Conservation (phyloP, 2,113 vertebrate genomes). For the Pipra filicauda region DNA sequence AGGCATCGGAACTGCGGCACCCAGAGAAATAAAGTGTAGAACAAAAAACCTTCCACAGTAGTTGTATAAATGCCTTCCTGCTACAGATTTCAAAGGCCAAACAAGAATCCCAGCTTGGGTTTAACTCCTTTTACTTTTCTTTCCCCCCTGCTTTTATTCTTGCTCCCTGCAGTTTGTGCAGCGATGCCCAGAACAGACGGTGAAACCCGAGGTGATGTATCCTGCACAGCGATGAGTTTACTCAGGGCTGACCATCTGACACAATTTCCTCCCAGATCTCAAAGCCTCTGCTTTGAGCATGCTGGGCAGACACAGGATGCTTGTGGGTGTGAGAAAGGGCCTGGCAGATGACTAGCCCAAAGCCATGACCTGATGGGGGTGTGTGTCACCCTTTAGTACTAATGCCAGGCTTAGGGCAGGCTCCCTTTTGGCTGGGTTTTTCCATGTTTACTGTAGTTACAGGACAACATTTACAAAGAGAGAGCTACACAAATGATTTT, state of each 20-base stretch:
- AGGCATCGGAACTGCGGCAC: background rate
- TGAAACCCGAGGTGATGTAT: background rate
- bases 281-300: background rate
- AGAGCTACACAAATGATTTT: background rate
- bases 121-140: background rate
- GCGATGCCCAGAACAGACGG: background rate
- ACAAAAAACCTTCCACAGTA: background rate
- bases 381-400: background rate
- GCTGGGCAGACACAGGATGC: constrained; percentile 27
- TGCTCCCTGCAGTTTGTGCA: background rate
- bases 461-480: background rate
- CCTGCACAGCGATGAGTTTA: background rate
- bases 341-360: background rate
- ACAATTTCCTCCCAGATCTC: background rate
- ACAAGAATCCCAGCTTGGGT: background rate
- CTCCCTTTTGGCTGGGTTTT: background rate
- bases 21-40: background rate
- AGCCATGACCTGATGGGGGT: background rate
- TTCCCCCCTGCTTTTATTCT: background rate
- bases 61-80: background rate
- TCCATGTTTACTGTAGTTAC: constrained; percentile 29
- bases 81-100: background rate
- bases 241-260: background rate
- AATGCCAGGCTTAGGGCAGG: background rate
- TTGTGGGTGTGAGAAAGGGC: constrained; percentile 54